Percentiles rank a stretch among this genome's conserved stretches.
Conservation (phyloP, 2,797 vertebrate species). For the Eremophila alpestris region DNA sequence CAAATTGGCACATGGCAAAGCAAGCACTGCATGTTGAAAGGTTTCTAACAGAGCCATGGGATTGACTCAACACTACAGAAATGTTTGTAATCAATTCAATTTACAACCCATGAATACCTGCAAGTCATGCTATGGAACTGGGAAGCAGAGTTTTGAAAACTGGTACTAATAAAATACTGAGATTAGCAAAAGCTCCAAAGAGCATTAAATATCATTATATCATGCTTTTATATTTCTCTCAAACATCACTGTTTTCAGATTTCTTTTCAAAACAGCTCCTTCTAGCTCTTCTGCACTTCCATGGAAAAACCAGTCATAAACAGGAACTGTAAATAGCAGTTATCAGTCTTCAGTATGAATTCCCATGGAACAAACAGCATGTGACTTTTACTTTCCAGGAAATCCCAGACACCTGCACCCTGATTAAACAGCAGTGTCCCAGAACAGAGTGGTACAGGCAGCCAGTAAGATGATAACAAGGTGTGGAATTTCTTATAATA, state of each 20-base stretch:
- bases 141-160: neutral
- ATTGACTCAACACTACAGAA: neutral
- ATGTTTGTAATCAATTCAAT: neutral
- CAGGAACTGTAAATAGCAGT: neutral
- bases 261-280: neutral
- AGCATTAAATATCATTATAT: neutral
- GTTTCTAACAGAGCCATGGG: neutral
- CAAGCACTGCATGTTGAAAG: neutral
- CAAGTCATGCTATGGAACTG: neutral
- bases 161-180: neutral
- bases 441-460: neutral
- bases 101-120: neutral
- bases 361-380: constrained; percentile 31
- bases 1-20: neutral
- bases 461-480: neutral
- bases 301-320: neutral
- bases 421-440: constrained; percentile 11
- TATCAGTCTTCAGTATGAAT: neutral
- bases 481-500: neutral
- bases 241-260: neutral
- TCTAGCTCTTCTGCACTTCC: neutral
- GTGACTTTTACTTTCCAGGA: constrained; percentile 45
- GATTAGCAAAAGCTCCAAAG: neutral
- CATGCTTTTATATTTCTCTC: neutral
- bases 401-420: constrained; percentile 31